These are phyloP conservation scores for Archivesica marissinica DNA, from an alignment of 1,140 invertebrate species.

Conservation along the genomic window DNA sequence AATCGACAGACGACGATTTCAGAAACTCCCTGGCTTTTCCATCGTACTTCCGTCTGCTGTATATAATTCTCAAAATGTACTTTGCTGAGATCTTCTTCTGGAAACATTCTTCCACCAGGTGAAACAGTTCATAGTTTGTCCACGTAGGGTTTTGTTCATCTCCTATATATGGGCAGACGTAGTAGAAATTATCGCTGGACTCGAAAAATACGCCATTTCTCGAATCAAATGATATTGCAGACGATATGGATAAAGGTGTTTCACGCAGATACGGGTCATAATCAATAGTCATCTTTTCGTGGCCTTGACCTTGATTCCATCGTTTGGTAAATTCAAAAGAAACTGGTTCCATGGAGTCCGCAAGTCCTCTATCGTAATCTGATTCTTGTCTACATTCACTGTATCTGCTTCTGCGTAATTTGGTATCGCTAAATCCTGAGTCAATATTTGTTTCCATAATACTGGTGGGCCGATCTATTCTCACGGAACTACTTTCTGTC, in stretches of 20 bases:
- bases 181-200: conserved; percentile 45
- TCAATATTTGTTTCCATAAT: too few relatives aligned
- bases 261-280: conserved; percentile 26
- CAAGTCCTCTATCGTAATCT: background rate
- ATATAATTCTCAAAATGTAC: conserved; percentile 70
- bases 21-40: conserved; percentile 66
- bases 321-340: background rate
- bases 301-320: background rate
- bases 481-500: too few relatives aligned
- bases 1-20: conserved; percentile 50
- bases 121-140: conserved; percentile 43
- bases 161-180: conserved; percentile 42
- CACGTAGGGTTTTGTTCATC: conserved; percentile 1
- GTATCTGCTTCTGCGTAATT: background rate
- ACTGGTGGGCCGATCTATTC: too few relatives aligned
- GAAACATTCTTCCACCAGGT: conserved; percentile 74
- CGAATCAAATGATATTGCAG: conserved; percentile 31
- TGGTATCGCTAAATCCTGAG: too few relatives aligned
- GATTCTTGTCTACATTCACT: background rate
- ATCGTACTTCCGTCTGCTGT: conserved; percentile 71
- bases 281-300: background rate
- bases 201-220: conserved; percentile 41
- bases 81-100: conserved; percentile 71
- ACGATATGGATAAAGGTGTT: conserved; percentile 19
- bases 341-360: background rate